phyloP scores from a whole-genome alignment of 2,113 vertebrate species.

The Cephalopterus ornatus region DNA sequence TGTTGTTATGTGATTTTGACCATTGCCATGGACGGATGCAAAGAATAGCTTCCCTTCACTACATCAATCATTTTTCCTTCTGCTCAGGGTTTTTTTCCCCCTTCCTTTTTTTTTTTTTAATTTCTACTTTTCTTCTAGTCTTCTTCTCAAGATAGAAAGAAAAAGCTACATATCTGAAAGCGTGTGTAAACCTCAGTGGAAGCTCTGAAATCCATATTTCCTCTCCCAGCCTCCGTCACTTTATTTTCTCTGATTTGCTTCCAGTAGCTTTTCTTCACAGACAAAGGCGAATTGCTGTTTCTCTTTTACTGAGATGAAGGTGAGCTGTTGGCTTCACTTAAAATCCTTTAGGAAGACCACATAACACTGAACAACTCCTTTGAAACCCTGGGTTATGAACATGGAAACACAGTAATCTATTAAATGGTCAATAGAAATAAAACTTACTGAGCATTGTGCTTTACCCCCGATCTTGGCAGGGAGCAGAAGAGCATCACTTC shows the following conservation, averaged over 20 bases:
- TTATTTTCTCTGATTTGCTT: neutral
- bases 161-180: neutral
- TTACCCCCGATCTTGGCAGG: neutral
- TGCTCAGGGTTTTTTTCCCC: rapidly evolving
- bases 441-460: neutral
- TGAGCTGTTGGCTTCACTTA: neutral
- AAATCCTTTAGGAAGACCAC: neutral
- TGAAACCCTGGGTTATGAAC: neutral
- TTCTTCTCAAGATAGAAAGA: neutral
- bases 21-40: neutral
- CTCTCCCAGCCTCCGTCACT: neutral
- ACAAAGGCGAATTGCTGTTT: neutral
- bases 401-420: neutral
- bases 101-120: rapidly evolving
- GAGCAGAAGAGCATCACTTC: neutral
- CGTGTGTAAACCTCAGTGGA: neutral
- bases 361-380: neutral
- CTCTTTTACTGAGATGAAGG: neutral
- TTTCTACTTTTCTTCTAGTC: neutral
- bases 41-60: neutral
- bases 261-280: neutral
- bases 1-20: neutral
- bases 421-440: neutral
- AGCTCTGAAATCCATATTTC: neutral
- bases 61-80: neutral